Evolutionary conservation across 1,140 invertebrate genomes (phyloP), one percentile per base, ranked within the genome.

Genomic region (Pinna nobilis): DNA sequence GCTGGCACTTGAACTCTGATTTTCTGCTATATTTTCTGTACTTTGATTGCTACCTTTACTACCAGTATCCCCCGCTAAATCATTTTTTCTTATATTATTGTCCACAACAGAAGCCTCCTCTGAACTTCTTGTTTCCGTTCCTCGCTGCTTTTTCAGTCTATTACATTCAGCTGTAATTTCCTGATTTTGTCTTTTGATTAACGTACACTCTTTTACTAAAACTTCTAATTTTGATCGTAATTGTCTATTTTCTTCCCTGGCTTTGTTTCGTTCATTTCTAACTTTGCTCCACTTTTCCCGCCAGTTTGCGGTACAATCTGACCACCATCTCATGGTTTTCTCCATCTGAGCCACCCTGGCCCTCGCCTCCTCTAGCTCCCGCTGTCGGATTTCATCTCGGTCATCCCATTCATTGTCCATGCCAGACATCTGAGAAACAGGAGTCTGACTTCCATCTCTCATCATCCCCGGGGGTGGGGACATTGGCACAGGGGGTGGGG

Each of bases 311-410:
- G 97, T 98, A 86, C 95, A 96, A 79, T 95, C 94, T 0, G 94
- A 95, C 97, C 97, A 99, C 97, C 97, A 99, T 61, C 96, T 91
- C 96, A 99, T 98, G 0, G 97, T 99, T 89, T 99, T 99, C 87
- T 99, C 97, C 97, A 99, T 98, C 88, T 99, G 97, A 0, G 95
- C 93, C 4, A 96, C 96, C 68, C 97, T 88, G 1, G 96, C 95
- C 74, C 95, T 90, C 0, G 96, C 95, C 84, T 98, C 96, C 79
- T 97, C 95, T 68, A 98, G 88, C 86, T 98, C 96, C 70, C 95
- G 89, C 84, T 95, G 77, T 28, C 87, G 55, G 18, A 67, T 50
- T 63, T 82, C 75, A 61, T 81, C 75, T n/a, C 77, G 33, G 41
- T 77, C 71, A 23, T 70, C 65, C 70, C 75, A 74, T 33, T 75